Base-by-base conservation (phyloP, 2,888 invertebrate species). In the Machimus atricapillus region DNA sequence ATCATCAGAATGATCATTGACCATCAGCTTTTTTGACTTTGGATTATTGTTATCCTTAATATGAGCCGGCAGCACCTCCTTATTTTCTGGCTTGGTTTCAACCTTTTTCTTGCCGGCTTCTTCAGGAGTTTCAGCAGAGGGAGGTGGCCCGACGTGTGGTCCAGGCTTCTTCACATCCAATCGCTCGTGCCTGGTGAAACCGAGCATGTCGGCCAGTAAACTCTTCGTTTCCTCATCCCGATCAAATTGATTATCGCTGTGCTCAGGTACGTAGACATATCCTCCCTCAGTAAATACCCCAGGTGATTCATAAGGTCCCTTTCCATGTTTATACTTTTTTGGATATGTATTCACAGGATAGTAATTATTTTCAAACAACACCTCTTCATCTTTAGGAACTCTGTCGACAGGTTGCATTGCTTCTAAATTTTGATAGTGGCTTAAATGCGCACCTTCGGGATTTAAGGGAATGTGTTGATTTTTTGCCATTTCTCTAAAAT, bases 151-250 rank as follows among this genome's bases (percentile, higher is more conserved):
- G 73, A 92, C 95, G 88, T 95, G 95, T 82, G 98, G 98, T 87
- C 98, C 98, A n/a, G 98, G 98, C 93, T 98, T 98, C 93, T 98
- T 98, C 83, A 98, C 98, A 93, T 98, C 98, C 89, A 97, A 94
- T 90, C 98, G 94, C 94, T 98, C 98, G 90, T 96, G 96, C 90
- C 98, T 94, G 90, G 97, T 96, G 93, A 98, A 98, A 89, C 96
- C 97, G 93, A 95, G 94, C 93, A 95, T 95, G 91, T 95, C 94
- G 52, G 93, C 93, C 91, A 95, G 91, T 89, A 94, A 93, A 91
- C 94, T 94, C 91, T 94, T 94, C 89, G 95, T 93, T 85, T 90
- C 94, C 90, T 90, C 90, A 6, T 90, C 89, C 92, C 93, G 90
- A 92, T 92, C 92, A 92, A 89, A 86, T 86, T 88, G 89, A 6